Percentiles rank a stretch among this genome's conserved stretches.
These are phyloP conservation scores for Adineta ricciae DNA, from an alignment of 2,888 invertebrate species.

Conservation along the genomic window DNA sequence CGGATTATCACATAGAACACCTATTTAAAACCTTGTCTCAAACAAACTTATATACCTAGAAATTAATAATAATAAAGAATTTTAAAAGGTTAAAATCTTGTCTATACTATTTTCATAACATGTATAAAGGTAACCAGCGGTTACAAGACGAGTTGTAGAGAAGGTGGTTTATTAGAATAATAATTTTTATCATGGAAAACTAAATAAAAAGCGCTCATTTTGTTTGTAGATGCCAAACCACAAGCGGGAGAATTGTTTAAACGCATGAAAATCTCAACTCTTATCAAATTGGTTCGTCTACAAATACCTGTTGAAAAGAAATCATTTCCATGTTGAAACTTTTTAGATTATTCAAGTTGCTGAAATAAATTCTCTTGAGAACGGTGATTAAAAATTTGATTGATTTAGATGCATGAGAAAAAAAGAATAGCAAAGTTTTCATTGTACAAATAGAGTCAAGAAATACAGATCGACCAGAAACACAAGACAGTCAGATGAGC, in stretches of 20 bases:
- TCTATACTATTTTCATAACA: no score
- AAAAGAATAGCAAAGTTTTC: not conserved
- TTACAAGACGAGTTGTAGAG: no score
- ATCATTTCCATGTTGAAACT: not conserved
- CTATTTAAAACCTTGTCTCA: no score
- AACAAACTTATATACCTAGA: no score
- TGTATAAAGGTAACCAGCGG: no score
- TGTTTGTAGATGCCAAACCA: not conserved
- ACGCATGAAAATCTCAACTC: conserved; percentile 49
- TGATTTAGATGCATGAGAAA: not conserved
- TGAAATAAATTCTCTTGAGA: conserved; percentile 24
- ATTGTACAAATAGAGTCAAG: not conserved
- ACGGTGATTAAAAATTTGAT: not conserved
- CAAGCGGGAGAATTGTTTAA: conserved; percentile 49
- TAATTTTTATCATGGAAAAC: no score
- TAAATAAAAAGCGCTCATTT: no score
- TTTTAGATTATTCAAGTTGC: conserved; percentile 26
- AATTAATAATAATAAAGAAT: no score
- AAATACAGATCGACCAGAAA: not conserved
- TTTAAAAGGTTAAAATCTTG: no score
- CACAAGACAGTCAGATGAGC: not conserved
- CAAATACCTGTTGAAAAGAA: not conserved
- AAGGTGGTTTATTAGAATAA: no score
- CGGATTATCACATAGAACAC: no score
- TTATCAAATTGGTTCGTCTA: conserved; percentile 47